Evolutionary conservation across 2,797 vertebrate genomes (phyloP), one percentile per base, ranked within the genome.

Genomic region (Aulostomus chinensis): DNA sequence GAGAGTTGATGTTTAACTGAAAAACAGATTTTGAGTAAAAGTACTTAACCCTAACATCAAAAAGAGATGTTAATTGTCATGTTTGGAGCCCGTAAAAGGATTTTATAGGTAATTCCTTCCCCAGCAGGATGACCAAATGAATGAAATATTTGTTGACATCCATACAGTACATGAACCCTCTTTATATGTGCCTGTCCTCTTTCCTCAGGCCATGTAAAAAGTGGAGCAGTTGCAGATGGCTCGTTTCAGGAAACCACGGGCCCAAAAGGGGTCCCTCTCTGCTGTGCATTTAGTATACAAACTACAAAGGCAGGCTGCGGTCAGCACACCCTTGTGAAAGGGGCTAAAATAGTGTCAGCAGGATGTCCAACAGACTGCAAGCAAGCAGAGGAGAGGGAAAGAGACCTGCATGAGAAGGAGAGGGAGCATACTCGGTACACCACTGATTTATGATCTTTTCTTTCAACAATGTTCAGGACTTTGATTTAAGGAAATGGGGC

Each of bases 221-320:
- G 72, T 9, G 46, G 70, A 87, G 70, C 81, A 84, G 74, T 68
- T 81, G 68, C 88, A 91, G 86, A 90, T 88, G 87, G 66, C 81
- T 86, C 63, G 61, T 77, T 80, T 79, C 71, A 88, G 84, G 76
- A 91, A 91, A 89, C 85, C 87, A 45, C 82, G 40, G 59, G 49
- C 71, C 76, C 83, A 84, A 81, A 85, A 87, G 78, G 79, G 81
- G 83, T 80, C 75, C 67, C 80, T 87, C 84, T 84, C 69, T 67
- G 77, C 84, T 71, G 70, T 71, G 71, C 80, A 74, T 85, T 88
- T 86, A 80, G 86, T 89, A 74, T 65, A 84, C 79, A 84, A 88
- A 90, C 87, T 90, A 91, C 89, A 91, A 91, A 91, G 88, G 63
- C 72, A 66, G 82, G 54, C 82, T 86, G 87, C 71, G 82, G 86